Conservation (phyloP, 2,797 vertebrate species). For the Peromyscus nudipes region DNA sequence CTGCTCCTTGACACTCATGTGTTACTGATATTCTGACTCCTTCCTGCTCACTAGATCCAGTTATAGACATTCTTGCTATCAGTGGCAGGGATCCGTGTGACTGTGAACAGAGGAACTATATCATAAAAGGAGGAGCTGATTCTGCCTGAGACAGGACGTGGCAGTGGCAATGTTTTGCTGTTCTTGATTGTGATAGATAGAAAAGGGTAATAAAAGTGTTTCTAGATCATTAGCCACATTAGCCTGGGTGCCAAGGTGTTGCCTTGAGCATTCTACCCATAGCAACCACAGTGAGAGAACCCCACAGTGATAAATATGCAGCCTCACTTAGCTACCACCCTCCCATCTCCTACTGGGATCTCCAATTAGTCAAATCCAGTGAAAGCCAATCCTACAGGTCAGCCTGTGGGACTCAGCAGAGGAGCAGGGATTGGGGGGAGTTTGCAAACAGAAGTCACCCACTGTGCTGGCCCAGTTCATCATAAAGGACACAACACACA, state of each 20-base stretch:
- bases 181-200: background rate
- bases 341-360: background rate
- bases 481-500: background rate
- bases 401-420: background rate
- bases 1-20: background rate
- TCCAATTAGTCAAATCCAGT: background rate
- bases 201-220: constrained; percentile 29
- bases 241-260: background rate
- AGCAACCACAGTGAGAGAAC: constrained; percentile 35
- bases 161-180: background rate
- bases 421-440: background rate
- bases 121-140: background rate
- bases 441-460: background rate
- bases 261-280: background rate
- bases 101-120: background rate
- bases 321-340: background rate
- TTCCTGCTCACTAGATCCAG: background rate
- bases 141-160: background rate
- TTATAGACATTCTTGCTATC: background rate
- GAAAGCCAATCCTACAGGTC: background rate
- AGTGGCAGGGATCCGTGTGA: background rate
- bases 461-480: background rate
- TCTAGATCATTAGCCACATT: constrained; percentile 49
- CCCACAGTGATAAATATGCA: background rate
- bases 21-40: background rate